phyloP scores from a whole-genome alignment of 1,140 invertebrate species.

The Drosophila micromelanica region DNA sequence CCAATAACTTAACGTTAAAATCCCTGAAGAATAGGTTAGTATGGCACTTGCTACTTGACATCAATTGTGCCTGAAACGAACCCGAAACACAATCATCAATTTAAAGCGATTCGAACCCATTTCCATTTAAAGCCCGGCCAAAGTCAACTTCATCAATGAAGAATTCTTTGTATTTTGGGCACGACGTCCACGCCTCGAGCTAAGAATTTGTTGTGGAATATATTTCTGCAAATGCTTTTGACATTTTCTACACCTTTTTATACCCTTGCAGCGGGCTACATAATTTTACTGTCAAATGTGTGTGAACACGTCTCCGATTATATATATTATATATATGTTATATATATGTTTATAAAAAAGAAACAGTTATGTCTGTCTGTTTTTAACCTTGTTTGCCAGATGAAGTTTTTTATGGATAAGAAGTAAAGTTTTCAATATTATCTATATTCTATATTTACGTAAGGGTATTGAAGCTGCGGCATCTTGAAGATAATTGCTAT shows the following conservation, averaged over 20 bases:
- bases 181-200: slow-evolving; percentile 15
- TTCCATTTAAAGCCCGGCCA: slow-evolving; percentile 10
- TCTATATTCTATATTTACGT: too few species aligned
- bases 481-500: background rate
- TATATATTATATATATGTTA: too few species aligned
- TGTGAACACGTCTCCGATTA: too few species aligned
- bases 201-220: slow-evolving; percentile 34
- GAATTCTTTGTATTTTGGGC: slow-evolving; percentile 39
- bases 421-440: too few species aligned
- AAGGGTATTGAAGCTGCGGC: too few species aligned
- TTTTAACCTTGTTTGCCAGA: too few species aligned
- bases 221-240: slow-evolving; percentile 46
- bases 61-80: background rate
- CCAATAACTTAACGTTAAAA: background rate
- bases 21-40: background rate
- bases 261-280: too few species aligned
- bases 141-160: slow-evolving; percentile 28
- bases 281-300: too few species aligned
- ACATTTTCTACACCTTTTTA: slow-evolving; percentile 32
- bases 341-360: too few species aligned
- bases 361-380: too few species aligned
- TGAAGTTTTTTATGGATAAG: too few species aligned
- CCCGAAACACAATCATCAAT: background rate
- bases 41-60: background rate
- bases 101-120: slow-evolving; percentile 1